A percentile compares a stretch with the other conserved stretches of the same genome.
Conservation (phyloP, 1,140 invertebrate genomes). For the Radopholus similis region DNA sequence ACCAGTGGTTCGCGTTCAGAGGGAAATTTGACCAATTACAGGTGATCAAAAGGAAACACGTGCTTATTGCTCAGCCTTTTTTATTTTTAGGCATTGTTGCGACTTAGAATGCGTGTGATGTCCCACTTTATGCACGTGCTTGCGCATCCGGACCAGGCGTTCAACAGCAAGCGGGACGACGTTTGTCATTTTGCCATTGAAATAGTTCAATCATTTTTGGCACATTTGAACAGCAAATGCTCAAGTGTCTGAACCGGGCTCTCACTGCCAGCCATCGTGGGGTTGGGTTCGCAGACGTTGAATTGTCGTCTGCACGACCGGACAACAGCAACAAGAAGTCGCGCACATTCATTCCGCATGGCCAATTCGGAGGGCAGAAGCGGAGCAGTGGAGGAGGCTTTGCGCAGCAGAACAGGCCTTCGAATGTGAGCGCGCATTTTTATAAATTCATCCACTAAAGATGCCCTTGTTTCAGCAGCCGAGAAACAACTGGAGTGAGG, state of each 20-base stretch:
- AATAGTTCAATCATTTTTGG: no score
- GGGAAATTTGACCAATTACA: constrained; percentile 29
- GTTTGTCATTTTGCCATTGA: background rate
- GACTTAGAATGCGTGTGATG: background rate
- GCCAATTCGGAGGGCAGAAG: no score
- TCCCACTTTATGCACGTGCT: constrained; percentile 5
- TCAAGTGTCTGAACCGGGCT: constrained; percentile 23
- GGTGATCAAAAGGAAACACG: constrained; percentile 3
- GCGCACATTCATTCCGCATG: no score
- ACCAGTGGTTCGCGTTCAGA: constrained; percentile 32
- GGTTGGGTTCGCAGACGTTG: background rate
- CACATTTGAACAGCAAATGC: constrained; percentile 6
- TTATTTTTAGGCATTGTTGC: background rate
- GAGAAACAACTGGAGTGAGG: no score
- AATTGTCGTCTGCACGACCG: no score
- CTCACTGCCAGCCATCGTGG: constrained; percentile 1
- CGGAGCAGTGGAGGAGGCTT: no score
- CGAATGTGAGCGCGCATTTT: no score
- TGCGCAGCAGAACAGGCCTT: no score
- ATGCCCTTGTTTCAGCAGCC: no score
- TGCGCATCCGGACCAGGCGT: background rate
- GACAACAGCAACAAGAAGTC: no score
- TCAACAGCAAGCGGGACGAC: background rate
- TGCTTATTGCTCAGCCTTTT: background rate
- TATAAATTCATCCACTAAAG: no score